Conservation (phyloP, 1,140 invertebrate genomes). For the Eufriesea mexicana region DNA sequence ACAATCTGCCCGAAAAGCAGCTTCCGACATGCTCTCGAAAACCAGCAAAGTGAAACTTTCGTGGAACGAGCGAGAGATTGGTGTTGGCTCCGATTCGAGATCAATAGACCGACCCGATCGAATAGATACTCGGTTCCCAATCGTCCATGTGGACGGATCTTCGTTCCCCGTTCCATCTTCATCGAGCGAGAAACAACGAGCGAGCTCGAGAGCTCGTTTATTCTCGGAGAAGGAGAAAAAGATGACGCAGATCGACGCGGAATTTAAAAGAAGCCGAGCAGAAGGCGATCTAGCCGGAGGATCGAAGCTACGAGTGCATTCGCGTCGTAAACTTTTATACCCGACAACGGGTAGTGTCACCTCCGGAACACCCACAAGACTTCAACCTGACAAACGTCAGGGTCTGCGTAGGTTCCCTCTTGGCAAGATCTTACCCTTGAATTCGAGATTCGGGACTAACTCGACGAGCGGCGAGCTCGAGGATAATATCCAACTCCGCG, state of each 20-base stretch:
- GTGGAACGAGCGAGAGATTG: neutral
- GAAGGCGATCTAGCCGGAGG: neutral
- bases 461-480: neutral
- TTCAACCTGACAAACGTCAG: neutral
- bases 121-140: no score
- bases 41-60: neutral
- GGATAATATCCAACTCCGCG: neutral
- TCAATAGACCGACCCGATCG: neutral
- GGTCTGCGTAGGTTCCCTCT: no score
- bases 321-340: slow-evolving; percentile 48
- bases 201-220: neutral
- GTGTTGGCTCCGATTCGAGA: neutral
- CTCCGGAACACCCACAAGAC: no score
- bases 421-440: neutral
- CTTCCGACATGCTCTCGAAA: neutral
- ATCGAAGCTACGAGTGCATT: neutral
- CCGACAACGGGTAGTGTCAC: neutral
- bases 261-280: neutral
- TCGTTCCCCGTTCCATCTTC: neutral
- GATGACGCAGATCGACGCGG: neutral
- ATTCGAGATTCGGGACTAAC: neutral
- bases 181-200: neutral
- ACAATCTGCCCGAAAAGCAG: neutral
- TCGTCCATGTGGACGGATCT: neutral
- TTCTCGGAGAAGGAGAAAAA: neutral